Conservation (phyloP, 2,888 invertebrate species). For the Agapostemon virescens region DNA sequence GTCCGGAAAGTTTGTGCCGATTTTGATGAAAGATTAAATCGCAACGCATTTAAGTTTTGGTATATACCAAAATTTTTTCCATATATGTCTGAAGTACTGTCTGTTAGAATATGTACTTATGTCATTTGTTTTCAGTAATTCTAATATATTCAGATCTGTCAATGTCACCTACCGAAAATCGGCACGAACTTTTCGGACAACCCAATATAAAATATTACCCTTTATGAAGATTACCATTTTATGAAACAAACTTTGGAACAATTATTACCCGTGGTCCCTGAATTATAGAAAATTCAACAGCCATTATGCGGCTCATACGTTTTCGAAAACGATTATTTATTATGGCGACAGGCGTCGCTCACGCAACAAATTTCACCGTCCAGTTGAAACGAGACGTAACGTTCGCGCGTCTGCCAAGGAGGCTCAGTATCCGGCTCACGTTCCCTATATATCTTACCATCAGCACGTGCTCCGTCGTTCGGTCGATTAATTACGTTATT, state of each 20-base stretch:
- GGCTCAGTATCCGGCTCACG: not conserved
- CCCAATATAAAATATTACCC: too few species aligned
- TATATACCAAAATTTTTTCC: too few species aligned
- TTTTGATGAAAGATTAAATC: too few species aligned
- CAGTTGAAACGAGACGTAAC: not conserved
- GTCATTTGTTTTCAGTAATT: too few species aligned
- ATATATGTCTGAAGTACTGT: too few species aligned
- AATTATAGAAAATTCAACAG: not conserved
- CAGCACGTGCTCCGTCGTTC: not conserved
- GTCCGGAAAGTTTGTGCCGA: too few species aligned
- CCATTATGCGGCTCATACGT: not conserved
- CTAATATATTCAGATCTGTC: too few species aligned
- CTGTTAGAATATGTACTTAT: too few species aligned
- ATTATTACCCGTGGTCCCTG: not conserved
- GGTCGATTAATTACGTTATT: constrained; percentile 22
- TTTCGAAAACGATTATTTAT: not conserved
- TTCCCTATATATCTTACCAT: not conserved
- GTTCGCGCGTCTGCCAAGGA: not conserved
- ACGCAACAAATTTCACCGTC: constrained; percentile 2
- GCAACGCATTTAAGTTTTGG: too few species aligned
- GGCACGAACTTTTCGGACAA: too few species aligned
- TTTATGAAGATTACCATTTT: too few species aligned
- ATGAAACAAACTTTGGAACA: not conserved
- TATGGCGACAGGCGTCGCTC: not conserved
- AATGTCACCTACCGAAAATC: too few species aligned